phyloP scores from a whole-genome alignment of 2,888 invertebrate genomes.

The Acholoe squamosa region DNA sequence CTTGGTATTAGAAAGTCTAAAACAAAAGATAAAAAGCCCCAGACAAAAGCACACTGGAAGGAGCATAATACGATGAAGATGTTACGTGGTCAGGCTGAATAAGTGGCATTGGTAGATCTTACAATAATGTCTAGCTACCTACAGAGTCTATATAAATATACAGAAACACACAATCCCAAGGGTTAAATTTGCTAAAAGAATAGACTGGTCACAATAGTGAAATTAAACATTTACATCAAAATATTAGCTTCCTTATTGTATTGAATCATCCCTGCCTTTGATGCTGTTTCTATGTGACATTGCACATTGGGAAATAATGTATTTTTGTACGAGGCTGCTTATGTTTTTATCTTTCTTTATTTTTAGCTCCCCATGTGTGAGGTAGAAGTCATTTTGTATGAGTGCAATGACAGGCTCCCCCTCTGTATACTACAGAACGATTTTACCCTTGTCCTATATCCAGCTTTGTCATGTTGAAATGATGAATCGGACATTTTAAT shows the following conservation, averaged over 20 bases:
- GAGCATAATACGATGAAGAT: neutral
- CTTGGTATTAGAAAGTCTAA: slow-evolving; percentile 25
- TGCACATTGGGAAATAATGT: slow-evolving; percentile 53
- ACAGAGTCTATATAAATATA: slow-evolving; percentile 43
- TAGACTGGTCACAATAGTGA: slow-evolving; percentile 33
- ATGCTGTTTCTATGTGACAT: slow-evolving; percentile 62
- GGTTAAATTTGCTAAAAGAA: neutral
- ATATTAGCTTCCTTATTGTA: slow-evolving; percentile 44
- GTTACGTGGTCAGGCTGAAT: neutral
- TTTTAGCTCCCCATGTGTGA: slow-evolving; percentile 40
- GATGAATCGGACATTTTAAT: slow-evolving; percentile 49
- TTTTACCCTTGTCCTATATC: slow-evolving; percentile 43
- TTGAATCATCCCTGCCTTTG: slow-evolving; percentile 55
- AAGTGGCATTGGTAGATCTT: slow-evolving; percentile 26
- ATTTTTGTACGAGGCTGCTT: slow-evolving; percentile 63
- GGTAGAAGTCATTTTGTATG: slow-evolving; percentile 9
- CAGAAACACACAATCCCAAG: neutral
- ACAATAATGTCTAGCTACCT: neutral
- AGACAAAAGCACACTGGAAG: slow-evolving; percentile 2
- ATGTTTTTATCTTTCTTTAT: slow-evolving; percentile 42
- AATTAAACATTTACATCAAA: neutral
- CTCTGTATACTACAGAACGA: slow-evolving; percentile 32
- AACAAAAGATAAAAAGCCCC: neutral
- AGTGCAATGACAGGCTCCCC: neutral
- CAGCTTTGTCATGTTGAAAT: slow-evolving; percentile 5